Base-by-base conservation (phyloP, 1,140 invertebrate genomes). In the Patella vulgata region DNA sequence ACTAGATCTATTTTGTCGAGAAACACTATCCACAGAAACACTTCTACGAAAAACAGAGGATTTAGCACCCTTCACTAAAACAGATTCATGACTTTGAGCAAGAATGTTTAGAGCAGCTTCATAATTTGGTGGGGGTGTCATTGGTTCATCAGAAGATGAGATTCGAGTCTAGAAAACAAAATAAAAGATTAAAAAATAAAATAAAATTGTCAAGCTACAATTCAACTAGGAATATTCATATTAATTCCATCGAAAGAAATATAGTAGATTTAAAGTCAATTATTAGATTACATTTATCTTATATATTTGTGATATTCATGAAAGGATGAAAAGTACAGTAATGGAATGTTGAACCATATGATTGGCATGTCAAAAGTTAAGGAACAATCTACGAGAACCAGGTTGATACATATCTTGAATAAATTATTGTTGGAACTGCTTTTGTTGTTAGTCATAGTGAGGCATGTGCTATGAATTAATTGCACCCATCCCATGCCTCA, bases 91-190 rank as follows among this genome's bases (percentile, higher is more conserved):
- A 44, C 77, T 78, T 42, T 66, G 62, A 25, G 77, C 72, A 14
- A 78, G 59, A 27, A 78, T 73, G 30, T 69, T 44, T 53, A 78
- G 58, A 8, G 77, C 77, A 59, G 66, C 59, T 12, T 74, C 72
- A 58, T 78, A 78, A 60, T 74, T 78, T 25, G 77, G 77, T 8
- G 77, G 77, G 8, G 77, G 77, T 2, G 77, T 78, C 50, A 75
- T 73, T 6, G 67, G 68, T 17, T 78, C 74, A 17, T 72, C 65
- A 11, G 27, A 25, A 3, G 64, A 73, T 9, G 65, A 44, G 21
- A 64, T 52, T 44, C 67, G 47, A n/a, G 57, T 63, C 74, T 76
- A 62, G 28, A 66, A 68, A 14, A 39, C 47, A 40, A 54, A 23
- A 14, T 33, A 42, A 61, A 51, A 39, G 4, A 27, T 1, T 19